phyloP scores from a whole-genome alignment of 2,888 invertebrate genomes.

The Ischnus inquisitorius region DNA sequence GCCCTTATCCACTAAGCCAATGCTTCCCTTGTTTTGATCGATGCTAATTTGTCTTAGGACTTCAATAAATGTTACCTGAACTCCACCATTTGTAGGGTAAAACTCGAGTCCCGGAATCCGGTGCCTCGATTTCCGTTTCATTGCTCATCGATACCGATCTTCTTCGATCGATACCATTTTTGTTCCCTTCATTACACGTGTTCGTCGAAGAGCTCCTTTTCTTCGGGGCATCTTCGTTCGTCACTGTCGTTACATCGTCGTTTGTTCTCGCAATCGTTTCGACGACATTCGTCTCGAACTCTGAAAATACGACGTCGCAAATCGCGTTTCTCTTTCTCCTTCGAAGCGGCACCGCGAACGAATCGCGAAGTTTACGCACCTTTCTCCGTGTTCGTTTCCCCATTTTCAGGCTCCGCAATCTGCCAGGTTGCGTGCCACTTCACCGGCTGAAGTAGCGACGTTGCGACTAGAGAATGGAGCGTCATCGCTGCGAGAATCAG shows the following conservation, averaged over 20 bases:
- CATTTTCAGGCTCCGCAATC: constrained; percentile 52
- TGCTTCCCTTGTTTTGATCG: too few relatives aligned
- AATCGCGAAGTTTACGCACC: constrained; percentile 52
- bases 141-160: constrained; percentile 37
- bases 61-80: constrained; percentile 61
- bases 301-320: constrained; percentile 30
- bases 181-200: constrained; percentile 13
- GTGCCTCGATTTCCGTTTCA: background rate
- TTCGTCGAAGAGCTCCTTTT: constrained; percentile 11
- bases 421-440: constrained; percentile 88
- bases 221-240: background rate
- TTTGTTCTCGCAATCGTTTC: background rate
- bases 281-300: constrained; percentile 16
- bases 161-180: constrained; percentile 10
- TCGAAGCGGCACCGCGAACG: background rate
- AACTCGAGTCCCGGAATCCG: background rate
- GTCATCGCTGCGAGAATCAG: constrained; percentile 88
- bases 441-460: constrained; percentile 89
- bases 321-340: background rate
- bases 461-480: constrained; percentile 88
- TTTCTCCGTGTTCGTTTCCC: constrained; percentile 71
- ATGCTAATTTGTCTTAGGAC: too few relatives aligned
- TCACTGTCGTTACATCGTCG: background rate
- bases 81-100: constrained; percentile 67
- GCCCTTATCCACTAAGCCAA: too few relatives aligned